These are phyloP conservation scores for Stigmatopora nigra DNA, from an alignment of 2,113 vertebrate species.

Conservation along the genomic window DNA sequence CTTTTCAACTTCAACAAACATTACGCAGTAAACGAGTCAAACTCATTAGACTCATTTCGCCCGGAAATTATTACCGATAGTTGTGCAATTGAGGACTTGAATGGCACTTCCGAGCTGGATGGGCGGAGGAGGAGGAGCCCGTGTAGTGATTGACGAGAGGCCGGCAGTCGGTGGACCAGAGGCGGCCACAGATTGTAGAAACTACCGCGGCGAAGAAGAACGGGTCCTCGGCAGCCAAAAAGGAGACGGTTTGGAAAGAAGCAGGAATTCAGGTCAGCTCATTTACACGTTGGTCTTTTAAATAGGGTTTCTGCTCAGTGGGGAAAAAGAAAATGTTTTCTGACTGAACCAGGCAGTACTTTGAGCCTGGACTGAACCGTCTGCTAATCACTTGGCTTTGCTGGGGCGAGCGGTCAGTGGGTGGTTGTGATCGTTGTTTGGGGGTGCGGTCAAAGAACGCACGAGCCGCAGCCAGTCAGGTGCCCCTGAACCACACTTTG, in stretches of 20 bases:
- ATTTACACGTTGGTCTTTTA: not conserved
- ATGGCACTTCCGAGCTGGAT: not conserved
- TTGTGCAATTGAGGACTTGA: not conserved
- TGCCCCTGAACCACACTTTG: slow-evolving; percentile 32
- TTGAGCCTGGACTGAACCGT: not conserved
- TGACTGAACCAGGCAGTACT: not conserved
- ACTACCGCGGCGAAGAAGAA: not conserved
- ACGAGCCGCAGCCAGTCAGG: slow-evolving; percentile 45
- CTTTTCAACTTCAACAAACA: not conserved
- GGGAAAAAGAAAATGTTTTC: not conserved
- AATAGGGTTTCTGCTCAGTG: not conserved
- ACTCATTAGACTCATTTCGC: not conserved
- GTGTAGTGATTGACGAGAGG: not conserved
- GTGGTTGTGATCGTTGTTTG: not conserved
- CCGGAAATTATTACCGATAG: not conserved
- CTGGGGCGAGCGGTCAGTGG: not conserved
- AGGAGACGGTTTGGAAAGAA: not conserved
- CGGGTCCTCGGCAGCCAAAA: not conserved
- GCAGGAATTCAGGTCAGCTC: not conserved
- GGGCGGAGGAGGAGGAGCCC: not conserved
- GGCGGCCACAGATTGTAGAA: not conserved
- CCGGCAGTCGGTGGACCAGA: not conserved
- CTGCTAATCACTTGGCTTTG: not conserved
- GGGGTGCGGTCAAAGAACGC: slow-evolving; percentile 42
- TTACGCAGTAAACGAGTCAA: not conserved